Conservation (phyloP, 2,888 invertebrate species). For the Cerastis rubricosa region DNA sequence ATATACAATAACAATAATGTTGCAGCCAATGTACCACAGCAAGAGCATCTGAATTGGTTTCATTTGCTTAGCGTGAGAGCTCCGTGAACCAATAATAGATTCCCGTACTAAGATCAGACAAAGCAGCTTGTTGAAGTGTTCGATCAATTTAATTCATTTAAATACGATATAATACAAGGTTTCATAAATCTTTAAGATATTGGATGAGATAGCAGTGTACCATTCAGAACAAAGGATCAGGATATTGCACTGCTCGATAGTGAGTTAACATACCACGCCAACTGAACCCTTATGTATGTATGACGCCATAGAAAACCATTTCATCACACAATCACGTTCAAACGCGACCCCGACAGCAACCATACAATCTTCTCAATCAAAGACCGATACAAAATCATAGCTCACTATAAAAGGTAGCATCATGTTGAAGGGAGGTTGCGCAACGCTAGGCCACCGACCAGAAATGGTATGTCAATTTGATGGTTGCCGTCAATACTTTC, state of each 20-base stretch:
- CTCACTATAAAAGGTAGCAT: constrained; percentile 58
- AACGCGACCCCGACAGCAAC: constrained; percentile 26
- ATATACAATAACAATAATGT: constrained; percentile 12
- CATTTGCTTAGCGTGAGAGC: constrained; percentile 39
- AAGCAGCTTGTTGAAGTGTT: constrained; percentile 4
- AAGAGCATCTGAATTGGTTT: not conserved
- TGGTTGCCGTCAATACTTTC: constrained; percentile 68
- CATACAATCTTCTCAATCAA: constrained; percentile 59
- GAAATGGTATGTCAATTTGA: constrained; percentile 59
- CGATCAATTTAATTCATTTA: not conserved
- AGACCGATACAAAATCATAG: constrained; percentile 48
- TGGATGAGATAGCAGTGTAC: not conserved
- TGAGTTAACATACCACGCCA: constrained; percentile 11
- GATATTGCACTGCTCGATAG: not conserved
- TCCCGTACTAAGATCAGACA: constrained; percentile 23
- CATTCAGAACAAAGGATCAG: not conserved
- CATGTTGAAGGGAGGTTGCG: constrained; percentile 63
- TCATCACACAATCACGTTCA: constrained; percentile 37
- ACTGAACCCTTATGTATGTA: constrained; percentile 7
- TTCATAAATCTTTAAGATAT: not conserved
- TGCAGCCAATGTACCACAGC: not conserved
- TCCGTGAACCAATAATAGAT: constrained; percentile 36
- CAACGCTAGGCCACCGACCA: constrained; percentile 60
- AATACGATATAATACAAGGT: not conserved
- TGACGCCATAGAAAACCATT: constrained; percentile 28